Evolutionary conservation across 2,113 vertebrate species (phyloP).

Genomic region (Pterocles burchelli): DNA sequence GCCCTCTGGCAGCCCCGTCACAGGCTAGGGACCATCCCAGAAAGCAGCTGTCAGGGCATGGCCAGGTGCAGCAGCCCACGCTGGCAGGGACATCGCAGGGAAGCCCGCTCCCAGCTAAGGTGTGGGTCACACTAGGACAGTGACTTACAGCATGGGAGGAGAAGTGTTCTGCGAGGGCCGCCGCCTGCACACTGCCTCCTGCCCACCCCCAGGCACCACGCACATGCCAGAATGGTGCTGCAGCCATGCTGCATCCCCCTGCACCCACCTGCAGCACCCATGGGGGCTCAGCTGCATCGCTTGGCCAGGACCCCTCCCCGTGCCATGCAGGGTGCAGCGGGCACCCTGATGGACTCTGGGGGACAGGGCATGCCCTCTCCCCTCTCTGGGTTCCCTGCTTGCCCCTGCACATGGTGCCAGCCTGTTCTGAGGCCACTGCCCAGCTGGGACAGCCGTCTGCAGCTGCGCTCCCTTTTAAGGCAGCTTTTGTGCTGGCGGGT

Average conservation of each 20-base stretch:
- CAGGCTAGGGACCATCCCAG: neutral
- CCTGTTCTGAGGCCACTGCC: neutral
- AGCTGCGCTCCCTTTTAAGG: conserved; percentile 44
- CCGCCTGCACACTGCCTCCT: neutral
- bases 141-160: neutral
- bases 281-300: neutral
- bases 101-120: rapidly evolving
- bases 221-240: neutral
- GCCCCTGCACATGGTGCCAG: neutral
- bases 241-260: rapidly evolving
- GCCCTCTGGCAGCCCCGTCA: rapidly evolving
- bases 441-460: neutral
- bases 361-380: neutral
- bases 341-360: neutral
- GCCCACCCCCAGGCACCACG: neutral
- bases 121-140: neutral
- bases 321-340: rapidly evolving
- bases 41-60: neutral
- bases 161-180: neutral
- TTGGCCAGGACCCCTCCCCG: neutral
- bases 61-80: rapidly evolving
- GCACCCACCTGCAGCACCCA: rapidly evolving
- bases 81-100: no score
- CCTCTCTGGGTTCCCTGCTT: neutral
- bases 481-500: neutral